Evolutionary conservation across 2,888 invertebrate genomes (phyloP).

Genomic region (Phasia obesa): DNA sequence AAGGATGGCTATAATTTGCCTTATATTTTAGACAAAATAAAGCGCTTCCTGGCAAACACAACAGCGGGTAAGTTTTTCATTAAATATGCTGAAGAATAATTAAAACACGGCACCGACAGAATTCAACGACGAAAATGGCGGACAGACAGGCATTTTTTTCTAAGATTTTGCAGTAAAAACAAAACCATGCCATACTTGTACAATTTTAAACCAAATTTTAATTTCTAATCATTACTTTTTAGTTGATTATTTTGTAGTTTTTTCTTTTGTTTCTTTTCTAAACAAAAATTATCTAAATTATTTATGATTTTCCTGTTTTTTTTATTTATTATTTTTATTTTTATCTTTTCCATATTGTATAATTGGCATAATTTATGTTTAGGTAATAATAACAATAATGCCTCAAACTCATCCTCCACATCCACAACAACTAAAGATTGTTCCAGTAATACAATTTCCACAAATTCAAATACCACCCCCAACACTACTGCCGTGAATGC

Average conservation of each 20-base stretch:
- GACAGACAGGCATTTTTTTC: conserved; percentile 32
- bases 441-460: conserved; percentile 70
- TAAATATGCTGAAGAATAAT: conserved; percentile 44
- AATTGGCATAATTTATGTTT: conserved; percentile 71
- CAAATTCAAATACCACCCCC: conserved; percentile 56
- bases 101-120: conserved; percentile 76
- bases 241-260: conserved; percentile 4
- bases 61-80: conserved; percentile 80
- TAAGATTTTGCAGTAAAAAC: conserved; percentile 45
- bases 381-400: conserved; percentile 75
- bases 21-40: conserved; percentile 82
- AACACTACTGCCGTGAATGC: conserved; percentile 44
- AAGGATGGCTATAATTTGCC: conserved; percentile 82
- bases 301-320: conserved; percentile 44
- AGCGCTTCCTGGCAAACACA: conserved; percentile 82
- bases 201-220: conserved; percentile 29
- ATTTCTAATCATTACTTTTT: conserved; percentile 1
- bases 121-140: conserved; percentile 39
- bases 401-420: conserved; percentile 62
- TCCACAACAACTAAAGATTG: conserved; percentile 64
- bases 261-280: conserved; percentile 11
- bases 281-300: conserved; percentile 49
- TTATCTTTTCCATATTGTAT: conserved; percentile 56
- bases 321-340: conserved; percentile 26
- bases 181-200: conserved; percentile 37